A percentile compares a stretch with the other conserved stretches of the same genome.
Evolutionary conservation across 2,797 vertebrate species (phyloP).

Genomic region (Sciurus vulgaris): DNA sequence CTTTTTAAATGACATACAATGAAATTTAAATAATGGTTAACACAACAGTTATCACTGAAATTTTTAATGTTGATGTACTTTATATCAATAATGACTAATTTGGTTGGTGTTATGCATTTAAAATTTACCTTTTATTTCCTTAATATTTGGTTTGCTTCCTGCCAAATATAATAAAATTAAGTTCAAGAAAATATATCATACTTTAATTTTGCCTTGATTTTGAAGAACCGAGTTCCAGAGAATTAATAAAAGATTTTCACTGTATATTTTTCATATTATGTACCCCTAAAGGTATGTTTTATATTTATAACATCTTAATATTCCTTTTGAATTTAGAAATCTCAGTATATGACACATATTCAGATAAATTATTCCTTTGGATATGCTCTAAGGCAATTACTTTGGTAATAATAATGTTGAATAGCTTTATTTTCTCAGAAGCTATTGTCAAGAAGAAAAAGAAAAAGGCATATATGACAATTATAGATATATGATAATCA

Average conservation of each 20-base stretch:
- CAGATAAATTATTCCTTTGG: background rate
- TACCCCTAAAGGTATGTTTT: background rate
- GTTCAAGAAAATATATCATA: background rate
- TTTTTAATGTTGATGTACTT: background rate
- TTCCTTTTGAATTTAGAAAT: background rate
- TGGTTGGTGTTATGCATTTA: background rate
- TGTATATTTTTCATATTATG: background rate
- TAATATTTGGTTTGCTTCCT: background rate
- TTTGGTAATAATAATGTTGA: background rate
- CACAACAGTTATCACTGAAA: background rate
- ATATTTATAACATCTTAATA: background rate
- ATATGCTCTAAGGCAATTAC: background rate
- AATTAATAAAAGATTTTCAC: background rate
- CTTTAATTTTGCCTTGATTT: constrained; percentile 45
- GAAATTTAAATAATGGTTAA: background rate
- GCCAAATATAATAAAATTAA: background rate
- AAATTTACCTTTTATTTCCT: background rate
- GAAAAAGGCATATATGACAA: background rate
- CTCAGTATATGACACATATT: background rate
- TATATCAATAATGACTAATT: background rate
- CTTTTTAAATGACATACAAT: background rate
- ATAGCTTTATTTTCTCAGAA: background rate
- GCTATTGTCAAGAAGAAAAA: background rate
- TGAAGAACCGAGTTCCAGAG: background rate
- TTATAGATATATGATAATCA: background rate